Percentiles rank a stretch among this genome's conserved stretches.
Evolutionary conservation across 1,140 invertebrate species (phyloP).

Genomic region (Papilio helenus): DNA sequence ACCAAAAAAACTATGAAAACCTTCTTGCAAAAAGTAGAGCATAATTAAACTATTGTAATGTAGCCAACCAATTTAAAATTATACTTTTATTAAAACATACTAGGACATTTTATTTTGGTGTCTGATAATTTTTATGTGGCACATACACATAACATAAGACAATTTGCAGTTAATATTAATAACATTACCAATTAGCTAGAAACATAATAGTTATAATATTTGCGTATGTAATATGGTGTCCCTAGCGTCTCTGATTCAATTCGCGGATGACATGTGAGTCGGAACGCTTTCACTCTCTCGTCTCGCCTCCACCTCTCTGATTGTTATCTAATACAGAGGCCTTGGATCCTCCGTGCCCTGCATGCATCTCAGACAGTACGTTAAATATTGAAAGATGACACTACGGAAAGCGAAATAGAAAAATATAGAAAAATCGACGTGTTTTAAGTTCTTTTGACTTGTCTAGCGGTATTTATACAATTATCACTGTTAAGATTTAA

Average conservation of each 20-base stretch:
- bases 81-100: no score
- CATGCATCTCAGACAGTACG: neutral
- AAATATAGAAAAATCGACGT: no score
- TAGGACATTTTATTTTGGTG: no score
- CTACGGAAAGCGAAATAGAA: neutral
- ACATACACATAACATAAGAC: no score
- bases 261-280: slow-evolving; percentile 68
- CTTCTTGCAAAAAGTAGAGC: no score
- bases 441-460: no score
- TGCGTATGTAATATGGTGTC: neutral
- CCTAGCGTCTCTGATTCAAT: slow-evolving; percentile 37
- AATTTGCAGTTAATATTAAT: neutral
- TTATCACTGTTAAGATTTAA: neutral
- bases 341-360: slow-evolving; percentile 18
- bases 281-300: slow-evolving; percentile 73
- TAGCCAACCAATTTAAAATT: no score
- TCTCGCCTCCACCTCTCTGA: slow-evolving; percentile 48
- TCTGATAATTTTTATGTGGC: no score
- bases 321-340: slow-evolving; percentile 66
- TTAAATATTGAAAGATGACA: neutral
- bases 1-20: no score
- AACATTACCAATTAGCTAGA: neutral
- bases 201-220: neutral
- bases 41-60: no score
- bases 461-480: neutral